Evolutionary conservation across 1,140 invertebrate species (phyloP).

Genomic region (Harpegnathos saltator): DNA sequence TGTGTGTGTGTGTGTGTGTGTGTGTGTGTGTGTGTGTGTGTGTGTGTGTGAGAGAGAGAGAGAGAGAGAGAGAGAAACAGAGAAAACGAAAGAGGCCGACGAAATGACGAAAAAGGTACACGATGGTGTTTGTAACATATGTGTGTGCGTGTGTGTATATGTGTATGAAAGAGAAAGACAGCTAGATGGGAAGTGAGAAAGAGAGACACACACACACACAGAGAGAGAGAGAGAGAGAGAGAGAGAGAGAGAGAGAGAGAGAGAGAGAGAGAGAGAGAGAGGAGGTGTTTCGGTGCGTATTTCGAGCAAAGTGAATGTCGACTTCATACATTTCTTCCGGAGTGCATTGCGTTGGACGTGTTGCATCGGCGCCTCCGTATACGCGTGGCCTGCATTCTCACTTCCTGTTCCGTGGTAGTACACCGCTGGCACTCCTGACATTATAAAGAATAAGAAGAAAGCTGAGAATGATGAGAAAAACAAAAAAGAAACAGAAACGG

Average conservation of each 20-base stretch:
- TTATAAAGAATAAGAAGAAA: conserved; percentile 81
- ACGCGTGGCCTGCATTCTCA: conserved; percentile 78
- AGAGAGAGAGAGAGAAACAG: conserved; percentile 15
- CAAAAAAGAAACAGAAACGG: conserved; percentile 56
- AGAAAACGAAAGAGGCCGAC: conserved; percentile 40
- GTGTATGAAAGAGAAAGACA: no score
- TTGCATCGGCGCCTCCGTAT: conserved; percentile 81
- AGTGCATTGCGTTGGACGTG: conserved; percentile 81
- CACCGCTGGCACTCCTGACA: conserved; percentile 82
- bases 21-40: no score
- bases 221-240: conserved; percentile 33
- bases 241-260: conserved; percentile 46
- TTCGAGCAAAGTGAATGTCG: conserved; percentile 74
- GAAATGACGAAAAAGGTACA: conserved; percentile 34
- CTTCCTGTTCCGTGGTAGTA: conserved; percentile 82
- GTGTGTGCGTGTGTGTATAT: conserved; percentile 5
- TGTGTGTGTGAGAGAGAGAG: neutral
- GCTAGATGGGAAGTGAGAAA: no score
- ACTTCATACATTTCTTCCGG: conserved; percentile 84
- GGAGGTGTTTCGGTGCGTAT: conserved; percentile 33
- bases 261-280: neutral
- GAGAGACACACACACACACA: no score
- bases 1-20: no score
- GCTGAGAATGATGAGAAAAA: conserved; percentile 66
- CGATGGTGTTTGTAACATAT: conserved; percentile 2